Evolutionary conservation across 2,888 invertebrate species (phyloP), one percentile per base, ranked within the genome.

Genomic region (Shargacucullia verbasci): DNA sequence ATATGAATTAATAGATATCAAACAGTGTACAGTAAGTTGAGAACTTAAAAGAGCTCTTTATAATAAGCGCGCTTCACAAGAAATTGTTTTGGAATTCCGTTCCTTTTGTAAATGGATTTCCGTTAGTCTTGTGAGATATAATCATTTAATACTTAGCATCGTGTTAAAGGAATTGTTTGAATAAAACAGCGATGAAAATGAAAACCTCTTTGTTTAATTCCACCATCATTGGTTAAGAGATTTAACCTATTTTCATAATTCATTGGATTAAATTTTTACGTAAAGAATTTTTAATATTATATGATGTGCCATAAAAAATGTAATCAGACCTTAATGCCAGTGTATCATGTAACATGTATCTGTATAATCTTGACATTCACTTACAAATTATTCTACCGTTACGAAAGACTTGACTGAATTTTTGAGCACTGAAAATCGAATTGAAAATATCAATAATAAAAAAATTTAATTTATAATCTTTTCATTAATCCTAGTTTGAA

Each of bases 1-100:
- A 76, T 49, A 53, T 54, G 27, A 65, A 70, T 58, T 25, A 61
- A 52, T 61, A 64, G 52, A 59, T 63, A 62, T 64, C 15, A 72
- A 71, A 74, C 57, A 70, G 45, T 61, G 54, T 70, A 67, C 70
- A 59, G 43, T 20, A 29, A 59, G 46, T 54, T 47, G n/a, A 27
- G 8, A 73, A 59, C 37, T 60, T 57, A 40, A 52, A 15, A 35
- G 7, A 53, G 34, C 35, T 52, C 53, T 68, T 49, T 45, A 44
- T 31, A n/a, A n/a, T n/a, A 38, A 64, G 68, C 29, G 44, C 15
- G 12, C 35, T 39, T 0, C 12, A 45, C 7, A 1, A 43, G 53
- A 56, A 40, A 43, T 54, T 67, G 58, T 58, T 72, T 70, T 38
- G 43, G 3, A 13, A 55, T 67, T 27, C n/a, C 35, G 40, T 40